Base-by-base conservation (phyloP, 2,113 vertebrate genomes). In the Calyptommatus sinebrachiatus region DNA sequence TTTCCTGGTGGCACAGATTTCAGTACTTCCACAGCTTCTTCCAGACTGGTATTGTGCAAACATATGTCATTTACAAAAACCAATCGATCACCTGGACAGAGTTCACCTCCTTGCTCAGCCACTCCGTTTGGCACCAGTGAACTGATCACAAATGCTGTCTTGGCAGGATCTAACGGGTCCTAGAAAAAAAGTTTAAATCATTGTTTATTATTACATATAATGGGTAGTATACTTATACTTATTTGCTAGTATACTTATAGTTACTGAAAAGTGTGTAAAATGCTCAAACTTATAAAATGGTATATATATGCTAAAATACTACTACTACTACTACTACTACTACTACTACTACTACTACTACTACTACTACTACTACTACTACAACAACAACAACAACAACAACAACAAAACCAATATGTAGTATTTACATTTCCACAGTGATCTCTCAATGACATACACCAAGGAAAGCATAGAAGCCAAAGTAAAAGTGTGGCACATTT, bases 131-230 rank as follows among this genome's bases (percentile, higher is more conserved):
- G 87, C 65, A 99, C 96, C 94, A 99, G 88, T 4, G 97, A 99
- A 10, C 98, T 97, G 82, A 99, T 96, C 86, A 99, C 97, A 79
- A 99, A 97, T 90, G 98, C 97, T 45, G 96, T 97, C 57, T 95
- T 92, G 5, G 95, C 85, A 0, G 96, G 88, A 74, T 99, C 97
- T 82, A 98, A 75, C 7, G 98, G 98, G 87, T 99, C 97, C 98
- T 99, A 89, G 73, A 89, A 95, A 92, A 91, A 22, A 72, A 92
- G 92, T 9, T 50, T 50, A 50, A 50, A 50, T 8, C 48, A 11
- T 50, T 50, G 8, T 5, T 41, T 41, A 41, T 41, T 41, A 41
- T 41, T 41, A 41, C 35, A 41, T 41, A 41, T 5, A 41, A 5
- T 41, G 35, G 35, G n/a, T n/a, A n/a, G n/a, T n/a, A n/a, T n/a